Conservation (phyloP, 2,797 vertebrate species). For the Microcaecilia unicolor region DNA sequence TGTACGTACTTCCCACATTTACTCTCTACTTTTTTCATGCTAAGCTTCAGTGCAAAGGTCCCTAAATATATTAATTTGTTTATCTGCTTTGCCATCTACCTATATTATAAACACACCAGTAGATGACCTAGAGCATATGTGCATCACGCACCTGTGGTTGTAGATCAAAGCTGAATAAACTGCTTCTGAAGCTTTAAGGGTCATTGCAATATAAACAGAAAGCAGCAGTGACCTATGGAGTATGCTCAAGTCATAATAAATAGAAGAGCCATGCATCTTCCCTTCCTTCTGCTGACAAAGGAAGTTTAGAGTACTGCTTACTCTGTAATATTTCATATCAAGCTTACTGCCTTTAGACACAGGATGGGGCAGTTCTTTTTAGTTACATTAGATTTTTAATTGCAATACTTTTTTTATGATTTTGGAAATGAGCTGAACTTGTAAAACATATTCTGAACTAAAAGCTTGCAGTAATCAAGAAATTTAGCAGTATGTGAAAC, state of each 20-base stretch:
- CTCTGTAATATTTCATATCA: slow-evolving; percentile 24
- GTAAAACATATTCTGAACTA: too few relatives aligned
- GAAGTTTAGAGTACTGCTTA: slow-evolving; percentile 18
- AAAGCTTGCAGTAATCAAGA: too few relatives aligned
- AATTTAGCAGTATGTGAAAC: slow-evolving; percentile 18
- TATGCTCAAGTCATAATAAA: slow-evolving; percentile 43
- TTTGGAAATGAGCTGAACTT: too few relatives aligned
- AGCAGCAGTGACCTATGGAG: slow-evolving; percentile 19
- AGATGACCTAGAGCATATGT: neutral
- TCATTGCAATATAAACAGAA: slow-evolving; percentile 42
- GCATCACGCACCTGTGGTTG: slow-evolving; percentile 4
- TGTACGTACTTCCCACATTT: too few relatives aligned
- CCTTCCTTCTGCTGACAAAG: slow-evolving; percentile 38
- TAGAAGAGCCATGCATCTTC: slow-evolving; percentile 21
- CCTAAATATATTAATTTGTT: too few relatives aligned
- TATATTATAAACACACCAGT: neutral
- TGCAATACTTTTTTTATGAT: too few relatives aligned
- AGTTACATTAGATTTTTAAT: too few relatives aligned
- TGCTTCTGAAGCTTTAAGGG: slow-evolving; percentile 27
- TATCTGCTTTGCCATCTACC: too few relatives aligned
- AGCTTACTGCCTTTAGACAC: slow-evolving; percentile 27
- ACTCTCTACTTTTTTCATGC: too few relatives aligned
- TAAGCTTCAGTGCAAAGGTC: too few relatives aligned
- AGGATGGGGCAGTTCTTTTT: too few relatives aligned
- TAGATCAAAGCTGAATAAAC: slow-evolving; percentile 52